phyloP scores from a whole-genome alignment of 2,888 invertebrate genomes.

The Trissolcus japonicus region DNA sequence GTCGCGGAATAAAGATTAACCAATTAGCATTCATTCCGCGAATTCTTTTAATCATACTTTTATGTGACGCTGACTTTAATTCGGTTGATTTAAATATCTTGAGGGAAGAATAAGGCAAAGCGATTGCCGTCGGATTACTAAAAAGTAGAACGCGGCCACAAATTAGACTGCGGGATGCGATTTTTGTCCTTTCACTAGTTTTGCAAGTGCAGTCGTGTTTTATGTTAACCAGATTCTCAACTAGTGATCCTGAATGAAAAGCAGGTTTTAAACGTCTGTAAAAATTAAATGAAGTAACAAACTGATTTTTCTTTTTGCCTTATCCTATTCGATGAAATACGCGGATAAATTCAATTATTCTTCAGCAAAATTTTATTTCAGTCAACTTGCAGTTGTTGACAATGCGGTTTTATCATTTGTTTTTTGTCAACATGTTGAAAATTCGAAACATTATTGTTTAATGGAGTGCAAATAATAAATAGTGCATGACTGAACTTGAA shows the following conservation, averaged over 20 bases:
- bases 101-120: slow-evolving; percentile 12
- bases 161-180: slow-evolving; percentile 31
- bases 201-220: slow-evolving; percentile 17
- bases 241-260: slow-evolving; percentile 6
- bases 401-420: too few species aligned
- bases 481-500: too few species aligned
- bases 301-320: too few species aligned
- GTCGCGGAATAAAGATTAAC: slow-evolving; percentile 49
- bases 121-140: slow-evolving; percentile 32
- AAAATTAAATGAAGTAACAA: too few species aligned
- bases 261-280: too few species aligned
- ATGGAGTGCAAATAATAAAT: too few species aligned
- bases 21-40: slow-evolving; percentile 53
- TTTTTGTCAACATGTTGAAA: too few species aligned
- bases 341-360: too few species aligned
- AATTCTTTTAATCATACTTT: slow-evolving; percentile 55
- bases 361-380: too few species aligned
- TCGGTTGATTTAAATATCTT: slow-evolving; percentile 49
- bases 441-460: too few species aligned
- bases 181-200: slow-evolving; percentile 21
- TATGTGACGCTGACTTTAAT: slow-evolving; percentile 40
- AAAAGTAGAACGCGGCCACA: slow-evolving; percentile 39
- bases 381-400: too few species aligned
- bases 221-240: slow-evolving; percentile 12
- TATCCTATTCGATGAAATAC: too few species aligned